Evolutionary conservation across 2,113 vertebrate genomes (phyloP), one percentile per base, ranked within the genome.

Genomic region (Barbus barbus): DNA sequence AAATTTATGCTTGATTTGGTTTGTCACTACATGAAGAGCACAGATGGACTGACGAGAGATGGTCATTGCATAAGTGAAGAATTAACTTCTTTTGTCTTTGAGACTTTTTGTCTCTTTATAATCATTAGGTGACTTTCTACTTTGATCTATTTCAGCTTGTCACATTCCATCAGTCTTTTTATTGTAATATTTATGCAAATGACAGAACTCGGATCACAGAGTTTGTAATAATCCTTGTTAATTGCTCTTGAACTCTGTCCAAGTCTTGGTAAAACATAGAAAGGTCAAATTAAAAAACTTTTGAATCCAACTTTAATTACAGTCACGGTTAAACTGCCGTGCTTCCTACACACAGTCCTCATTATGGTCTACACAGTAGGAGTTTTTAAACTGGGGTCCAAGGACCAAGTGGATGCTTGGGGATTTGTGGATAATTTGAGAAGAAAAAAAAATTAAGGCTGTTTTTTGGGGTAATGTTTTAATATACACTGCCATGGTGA

Each of bases 291-390:
- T 9, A 75, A 84, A 69, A 83, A 67, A 22, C 53, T 14, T 24
- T 80, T 83, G 14, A 56, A 56, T 76, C 38, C 72, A 24, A n/a
- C 36, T 84, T 65, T 84, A 84, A 82, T 87, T 78, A 77, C 78
- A 82, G 69, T 56, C 65, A 44, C 20, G 24, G 53, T 78, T 69
- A 76, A 84, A 79, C 71, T 63, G 78, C 46, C 26, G 33, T 75
- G 73, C 2, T 73, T 73, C 1, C 26, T 33, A 18, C 22, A 46
- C 65, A 74, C 7, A 48, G 72, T 44, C 13, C 5, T 33, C 38
- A 56, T 48, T 48, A 71, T 71, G 36, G 20, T 71, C 36, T 31
- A n/a, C n/a, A 48, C 14, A 5, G 46, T 4, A 53, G 18, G 51
- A 53, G 51, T 28, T 14, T 65, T 33, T 18, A 16, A 67, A 67